Base-by-base conservation (phyloP, 2,113 vertebrate species). In the Sebastes schlegelii region DNA sequence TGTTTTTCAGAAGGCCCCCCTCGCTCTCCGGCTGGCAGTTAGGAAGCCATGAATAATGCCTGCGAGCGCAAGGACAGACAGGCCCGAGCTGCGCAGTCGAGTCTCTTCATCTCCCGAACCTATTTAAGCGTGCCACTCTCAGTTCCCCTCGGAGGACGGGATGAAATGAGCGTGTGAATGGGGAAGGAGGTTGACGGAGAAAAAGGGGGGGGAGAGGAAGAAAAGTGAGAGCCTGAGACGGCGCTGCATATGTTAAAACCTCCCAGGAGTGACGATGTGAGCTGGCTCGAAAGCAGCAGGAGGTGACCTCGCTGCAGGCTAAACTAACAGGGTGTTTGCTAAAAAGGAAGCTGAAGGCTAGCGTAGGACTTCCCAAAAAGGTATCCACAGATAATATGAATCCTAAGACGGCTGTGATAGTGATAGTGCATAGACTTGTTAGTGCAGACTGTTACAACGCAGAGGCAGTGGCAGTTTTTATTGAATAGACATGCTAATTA, bases 261-360 rank as follows among this genome's bases (percentile, higher is more conserved):
- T 88, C 88, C 52, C 72, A 63, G 45, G 83, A 85, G 84, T 13
- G 69, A 75, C 6, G 62, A 80, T 80, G 85, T 57, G 84, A 87
- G 75, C 76, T 45, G 81, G 55, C 64, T 91, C 54, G 43, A 6
- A 79, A 87, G 79, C 66, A 75, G 85, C 79, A 80, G 69, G 84
- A 80, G 83, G 79, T 90, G 89, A 92, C 89, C 91, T 91, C 84
- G 75, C 88, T 83, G 68, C 42, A 78, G 85, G 88, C 75, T 60
- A 87, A 84, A 71, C 58, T n/a, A 86, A 55, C 79, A 76, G 55
- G 34, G 54, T 12, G 52, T 19, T 55, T 79, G 82, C 73, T 82
- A 45, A 77, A 34, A 72, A 19, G 61, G 40, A 75, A 76, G 75
- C 70, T 74, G 73, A 74, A 82, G 48, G 74, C 77, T 40, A 51